phyloP scores from a whole-genome alignment of 53 echinoderm and acorn worm species.

The Actinopyga echinites region DNA sequence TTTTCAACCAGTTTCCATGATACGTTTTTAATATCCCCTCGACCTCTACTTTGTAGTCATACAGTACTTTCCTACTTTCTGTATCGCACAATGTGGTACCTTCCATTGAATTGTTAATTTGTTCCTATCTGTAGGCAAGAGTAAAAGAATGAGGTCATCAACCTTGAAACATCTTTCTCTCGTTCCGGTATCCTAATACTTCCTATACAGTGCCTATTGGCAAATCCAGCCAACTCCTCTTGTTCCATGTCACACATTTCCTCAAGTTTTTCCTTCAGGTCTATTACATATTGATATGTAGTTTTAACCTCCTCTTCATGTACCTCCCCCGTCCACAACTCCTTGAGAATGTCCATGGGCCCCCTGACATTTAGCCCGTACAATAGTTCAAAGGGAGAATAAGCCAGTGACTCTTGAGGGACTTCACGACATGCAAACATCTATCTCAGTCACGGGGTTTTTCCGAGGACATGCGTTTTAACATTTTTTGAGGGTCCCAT shows the following conservation, averaged over 20 bases:
- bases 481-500: background rate
- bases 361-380: background rate
- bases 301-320: background rate
- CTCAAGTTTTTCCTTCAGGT: background rate
- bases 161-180: slow-evolving; percentile 1
- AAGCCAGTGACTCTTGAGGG: too few relatives aligned
- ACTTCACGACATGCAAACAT: background rate
- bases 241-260: background rate
- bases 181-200: slow-evolving; percentile 7
- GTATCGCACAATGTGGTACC: slow-evolving; percentile 17
- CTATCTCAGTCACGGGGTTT: background rate
- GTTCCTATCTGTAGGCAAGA: slow-evolving; percentile 38
- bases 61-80: background rate
- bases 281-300: background rate
- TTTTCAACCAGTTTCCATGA: slow-evolving; percentile 33
- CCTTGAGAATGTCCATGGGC: background rate
- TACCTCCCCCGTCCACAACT: slow-evolving; percentile 18
- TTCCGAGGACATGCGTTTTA: background rate
- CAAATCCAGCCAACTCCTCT: background rate
- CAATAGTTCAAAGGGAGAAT: too few relatives aligned
- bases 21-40: slow-evolving; percentile 5
- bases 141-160: slow-evolving; percentile 12
- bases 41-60: slow-evolving; percentile 14
- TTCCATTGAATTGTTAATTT: slow-evolving; percentile 48
- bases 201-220: background rate